Evolutionary conservation across 2,888 invertebrate genomes (phyloP).

Genomic region (Callosobruchus maculatus): DNA sequence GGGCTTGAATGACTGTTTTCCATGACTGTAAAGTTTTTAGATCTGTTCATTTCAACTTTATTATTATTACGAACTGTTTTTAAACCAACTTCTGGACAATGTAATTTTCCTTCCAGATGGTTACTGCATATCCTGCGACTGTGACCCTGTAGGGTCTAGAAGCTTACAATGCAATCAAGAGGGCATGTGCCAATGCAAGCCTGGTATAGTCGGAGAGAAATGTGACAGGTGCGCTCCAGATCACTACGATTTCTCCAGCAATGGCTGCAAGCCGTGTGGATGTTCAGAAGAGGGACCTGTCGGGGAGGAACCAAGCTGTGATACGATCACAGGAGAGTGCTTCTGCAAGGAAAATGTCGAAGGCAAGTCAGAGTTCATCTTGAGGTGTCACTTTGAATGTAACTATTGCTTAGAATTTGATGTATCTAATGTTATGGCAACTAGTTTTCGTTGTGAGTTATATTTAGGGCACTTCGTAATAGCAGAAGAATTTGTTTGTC

Average conservation of each 20-base stretch:
- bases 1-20: too few species aligned
- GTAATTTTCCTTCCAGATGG: conserved; percentile 55
- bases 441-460: too few species aligned
- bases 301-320: conserved; percentile 78
- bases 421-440: too few species aligned
- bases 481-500: too few species aligned
- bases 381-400: not conserved
- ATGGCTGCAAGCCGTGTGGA: conserved; percentile 91
- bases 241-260: conserved; percentile 82
- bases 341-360: conserved; percentile 91
- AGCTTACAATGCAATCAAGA: conserved; percentile 86
- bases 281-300: conserved; percentile 83
- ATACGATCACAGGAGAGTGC: conserved; percentile 76
- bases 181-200: conserved; percentile 93
- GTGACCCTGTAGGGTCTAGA: conserved; percentile 86
- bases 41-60: too few species aligned
- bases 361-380: conserved; percentile 16
- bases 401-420: too few species aligned
- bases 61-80: too few species aligned
- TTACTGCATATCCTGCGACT: conserved; percentile 84
- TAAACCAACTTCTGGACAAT: too few species aligned
- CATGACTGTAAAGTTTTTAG: too few species aligned
- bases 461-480: too few species aligned
- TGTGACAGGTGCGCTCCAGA: conserved; percentile 82
- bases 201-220: conserved; percentile 87